Base-by-base conservation (phyloP, 2,888 invertebrate species). In the Hedychridium roseum region DNA sequence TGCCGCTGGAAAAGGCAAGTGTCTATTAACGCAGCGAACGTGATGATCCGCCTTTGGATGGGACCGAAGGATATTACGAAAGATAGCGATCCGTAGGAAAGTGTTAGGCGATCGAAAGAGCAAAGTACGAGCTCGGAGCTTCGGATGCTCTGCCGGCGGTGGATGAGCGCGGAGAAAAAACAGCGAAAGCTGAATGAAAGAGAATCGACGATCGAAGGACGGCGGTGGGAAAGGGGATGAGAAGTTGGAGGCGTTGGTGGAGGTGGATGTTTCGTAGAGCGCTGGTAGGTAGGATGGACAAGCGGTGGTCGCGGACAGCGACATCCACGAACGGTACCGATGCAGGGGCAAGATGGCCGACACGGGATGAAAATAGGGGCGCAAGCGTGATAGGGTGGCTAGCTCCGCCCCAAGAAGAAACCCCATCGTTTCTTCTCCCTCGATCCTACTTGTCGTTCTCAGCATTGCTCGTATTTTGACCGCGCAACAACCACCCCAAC, bases 281-380 rank as follows among this genome's bases (percentile, higher is more conserved):
- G 54, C 57, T 37, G 52, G 54, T 47, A 54, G 58, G 60, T 54
- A 55, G 55, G 58, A 60, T 57, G 66, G 60, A 57, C 55, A 47
- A 54, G 44, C 53, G 68, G 71, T 70, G 73, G 71, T 68, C 71
- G 73, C 66, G 71, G 71, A 64, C 68, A 68, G 68, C 60, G 70
- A 55, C 64, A 70, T 66, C 66, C 68, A 66, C 63, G 60, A 60
- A 45, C 12, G 17, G 60, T 62, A 54, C 55, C 59, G 62, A 50
- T 49, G 64, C 61, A 58, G 60, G 54, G 60, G 57, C 62, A 74
- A 74, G 73, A 74, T 74, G 74, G 74, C 74, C 72, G 74, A 63
- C 66, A 31, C 16, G 7, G 50, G 40, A 37, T 49, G 41, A 17
- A 37, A 54, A 43, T 43, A 44, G 46, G 47, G 35, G 66, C 73